A percentile compares a stretch with the other conserved stretches of the same genome.
phyloP scores from a whole-genome alignment of 1,140 invertebrate species.

The Nymphalis io region DNA sequence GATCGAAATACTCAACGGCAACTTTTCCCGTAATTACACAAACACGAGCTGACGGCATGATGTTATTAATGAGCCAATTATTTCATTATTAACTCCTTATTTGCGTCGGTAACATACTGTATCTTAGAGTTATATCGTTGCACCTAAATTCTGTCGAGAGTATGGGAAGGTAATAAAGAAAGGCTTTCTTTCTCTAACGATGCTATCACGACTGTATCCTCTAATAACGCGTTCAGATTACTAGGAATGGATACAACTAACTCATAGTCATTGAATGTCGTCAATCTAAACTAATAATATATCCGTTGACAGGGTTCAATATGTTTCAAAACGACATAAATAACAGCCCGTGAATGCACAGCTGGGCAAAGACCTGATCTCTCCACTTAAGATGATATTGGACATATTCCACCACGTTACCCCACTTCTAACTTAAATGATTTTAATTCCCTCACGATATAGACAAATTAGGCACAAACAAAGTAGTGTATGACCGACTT shows the following conservation, averaged over 20 bases:
- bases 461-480: no score
- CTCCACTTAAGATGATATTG: no score
- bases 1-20: constrained; percentile 31
- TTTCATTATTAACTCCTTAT: constrained; percentile 45
- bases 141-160: constrained; percentile 19
- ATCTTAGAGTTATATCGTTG: constrained; percentile 34
- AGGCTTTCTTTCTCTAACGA: constrained; percentile 35
- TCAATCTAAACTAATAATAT: constrained; percentile 4
- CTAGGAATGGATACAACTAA: background rate
- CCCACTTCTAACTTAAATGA: no score
- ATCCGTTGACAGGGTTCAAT: background rate
- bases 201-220: constrained; percentile 31
- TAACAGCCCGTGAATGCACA: background rate
- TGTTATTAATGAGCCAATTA: constrained; percentile 49
- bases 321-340: background rate
- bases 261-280: constrained; percentile 7
- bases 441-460: no score
- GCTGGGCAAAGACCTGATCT: no score
- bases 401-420: no score
- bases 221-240: constrained; percentile 16
- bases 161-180: constrained; percentile 29
- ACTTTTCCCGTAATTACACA: constrained; percentile 44
- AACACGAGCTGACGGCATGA: constrained; percentile 34
- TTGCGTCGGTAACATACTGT: constrained; percentile 25
- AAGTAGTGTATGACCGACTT: no score